Conservation (phyloP, 1,140 invertebrate species). For the Danaus melanippus region DNA sequence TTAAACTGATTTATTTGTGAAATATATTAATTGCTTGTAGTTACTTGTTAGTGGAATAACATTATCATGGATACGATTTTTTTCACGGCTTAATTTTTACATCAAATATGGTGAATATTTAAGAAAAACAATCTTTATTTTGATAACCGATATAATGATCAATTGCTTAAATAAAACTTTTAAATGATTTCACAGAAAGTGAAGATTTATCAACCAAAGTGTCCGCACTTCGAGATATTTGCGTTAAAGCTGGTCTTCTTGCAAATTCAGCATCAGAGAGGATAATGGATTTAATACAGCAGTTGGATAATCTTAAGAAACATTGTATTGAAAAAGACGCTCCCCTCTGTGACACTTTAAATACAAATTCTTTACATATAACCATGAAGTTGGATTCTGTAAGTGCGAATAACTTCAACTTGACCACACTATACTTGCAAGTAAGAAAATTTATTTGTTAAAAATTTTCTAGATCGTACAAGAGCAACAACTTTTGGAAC, state of each 20-base stretch:
- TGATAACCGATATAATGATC: no score
- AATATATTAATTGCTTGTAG: no score
- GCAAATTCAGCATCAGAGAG: conserved; percentile 56
- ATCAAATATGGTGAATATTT: no score
- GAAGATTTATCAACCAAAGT: conserved; percentile 70
- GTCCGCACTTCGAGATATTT: conserved; percentile 69
- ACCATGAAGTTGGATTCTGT: conserved; percentile 67
- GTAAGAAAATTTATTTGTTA: not conserved
- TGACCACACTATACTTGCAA: conserved; percentile 1
- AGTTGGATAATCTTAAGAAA: conserved; percentile 73
- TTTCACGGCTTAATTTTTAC: no score
- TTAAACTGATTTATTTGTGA: no score
- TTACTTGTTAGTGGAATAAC: no score
- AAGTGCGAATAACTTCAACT: conserved; percentile 8
- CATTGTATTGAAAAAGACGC: conserved; percentile 74
- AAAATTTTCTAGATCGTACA: conserved; percentile 47
- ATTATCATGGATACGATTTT: no score
- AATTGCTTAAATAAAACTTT: no score
- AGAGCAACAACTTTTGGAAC: conserved; percentile 50
- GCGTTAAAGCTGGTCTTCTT: conserved; percentile 48
- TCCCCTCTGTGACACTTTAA: conserved; percentile 77
- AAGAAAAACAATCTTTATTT: no score
- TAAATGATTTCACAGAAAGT: conserved; percentile 54
- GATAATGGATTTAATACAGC: conserved; percentile 71
- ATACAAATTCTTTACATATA: conserved; percentile 73